Conservation (phyloP, 1,140 invertebrate species). For the Temnothorax longispinosus region DNA sequence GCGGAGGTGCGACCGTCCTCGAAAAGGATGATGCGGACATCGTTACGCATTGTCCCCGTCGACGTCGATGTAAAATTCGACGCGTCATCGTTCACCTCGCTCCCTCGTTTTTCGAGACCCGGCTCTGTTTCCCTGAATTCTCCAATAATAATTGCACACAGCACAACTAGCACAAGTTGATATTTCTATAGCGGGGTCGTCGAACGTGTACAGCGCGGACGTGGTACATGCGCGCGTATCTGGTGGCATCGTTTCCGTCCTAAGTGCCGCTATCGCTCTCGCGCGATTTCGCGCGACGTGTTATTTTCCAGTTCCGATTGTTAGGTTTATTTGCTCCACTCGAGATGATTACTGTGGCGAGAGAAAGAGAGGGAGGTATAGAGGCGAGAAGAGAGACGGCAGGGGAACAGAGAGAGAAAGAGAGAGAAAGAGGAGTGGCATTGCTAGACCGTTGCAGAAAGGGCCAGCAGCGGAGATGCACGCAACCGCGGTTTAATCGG, state of each 20-base stretch:
- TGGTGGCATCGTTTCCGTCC: slow-evolving; percentile 60
- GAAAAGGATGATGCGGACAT: too few relatives aligned
- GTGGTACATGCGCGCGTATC: neutral
- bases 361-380: neutral
- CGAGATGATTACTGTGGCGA: slow-evolving; percentile 39
- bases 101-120: neutral
- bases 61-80: neutral
- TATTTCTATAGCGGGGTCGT: slow-evolving; percentile 26
- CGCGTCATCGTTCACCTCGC: neutral
- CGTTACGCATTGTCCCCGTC: neutral
- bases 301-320: slow-evolving; percentile 68
- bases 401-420: neutral
- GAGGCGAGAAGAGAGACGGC: neutral
- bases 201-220: slow-evolving; percentile 10
- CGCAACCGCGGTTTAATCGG: slow-evolving; percentile 59
- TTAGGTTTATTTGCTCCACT: slow-evolving; percentile 59
- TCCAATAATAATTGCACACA: slow-evolving; percentile 47
- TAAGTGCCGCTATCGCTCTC: slow-evolving; percentile 60
- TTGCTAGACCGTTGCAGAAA: slow-evolving; percentile 29
- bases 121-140: neutral
- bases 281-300: slow-evolving; percentile 43
- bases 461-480: neutral
- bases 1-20: slow-evolving; percentile 59
- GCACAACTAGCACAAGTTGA: slow-evolving; percentile 11
- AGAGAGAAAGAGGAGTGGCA: slow-evolving; percentile 1